A percentile compares a stretch with the other conserved stretches of the same genome.
phyloP scores from a whole-genome alignment of 2,113 vertebrate genomes.

The Spizaetus ornatus region DNA sequence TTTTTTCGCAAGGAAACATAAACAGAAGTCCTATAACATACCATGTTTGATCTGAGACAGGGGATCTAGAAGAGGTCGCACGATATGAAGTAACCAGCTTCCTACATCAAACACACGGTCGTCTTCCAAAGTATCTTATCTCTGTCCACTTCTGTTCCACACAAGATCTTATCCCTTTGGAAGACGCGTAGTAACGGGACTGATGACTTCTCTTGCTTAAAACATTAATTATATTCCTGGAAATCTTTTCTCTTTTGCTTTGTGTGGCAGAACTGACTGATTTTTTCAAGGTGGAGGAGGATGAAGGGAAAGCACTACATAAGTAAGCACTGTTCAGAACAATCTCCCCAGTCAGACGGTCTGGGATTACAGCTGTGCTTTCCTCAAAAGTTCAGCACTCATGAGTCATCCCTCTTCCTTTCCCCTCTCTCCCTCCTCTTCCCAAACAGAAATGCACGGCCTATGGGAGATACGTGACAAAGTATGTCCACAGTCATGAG shows the following conservation, averaged over 20 bases:
- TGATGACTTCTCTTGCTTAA: background rate
- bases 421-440: background rate
- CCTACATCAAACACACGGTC: background rate
- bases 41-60: background rate
- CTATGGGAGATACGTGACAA: background rate
- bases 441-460: background rate
- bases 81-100: background rate
- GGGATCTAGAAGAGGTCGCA: background rate
- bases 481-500: background rate
- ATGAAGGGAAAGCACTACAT: background rate
- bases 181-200: background rate
- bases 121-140: background rate
- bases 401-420: background rate
- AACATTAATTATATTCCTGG: background rate
- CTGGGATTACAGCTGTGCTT: background rate
- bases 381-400: background rate
- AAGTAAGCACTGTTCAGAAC: background rate
- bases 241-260: background rate
- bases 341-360: background rate
- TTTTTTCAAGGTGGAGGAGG: background rate
- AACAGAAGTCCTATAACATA: background rate
- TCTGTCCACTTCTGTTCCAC: background rate
- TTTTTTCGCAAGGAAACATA: background rate
- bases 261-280: background rate
- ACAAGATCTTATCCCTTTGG: background rate